Evolutionary conservation across 2,113 vertebrate genomes (phyloP), one percentile per base, ranked within the genome.

Genomic region (Rhinolophus sinicus): DNA sequence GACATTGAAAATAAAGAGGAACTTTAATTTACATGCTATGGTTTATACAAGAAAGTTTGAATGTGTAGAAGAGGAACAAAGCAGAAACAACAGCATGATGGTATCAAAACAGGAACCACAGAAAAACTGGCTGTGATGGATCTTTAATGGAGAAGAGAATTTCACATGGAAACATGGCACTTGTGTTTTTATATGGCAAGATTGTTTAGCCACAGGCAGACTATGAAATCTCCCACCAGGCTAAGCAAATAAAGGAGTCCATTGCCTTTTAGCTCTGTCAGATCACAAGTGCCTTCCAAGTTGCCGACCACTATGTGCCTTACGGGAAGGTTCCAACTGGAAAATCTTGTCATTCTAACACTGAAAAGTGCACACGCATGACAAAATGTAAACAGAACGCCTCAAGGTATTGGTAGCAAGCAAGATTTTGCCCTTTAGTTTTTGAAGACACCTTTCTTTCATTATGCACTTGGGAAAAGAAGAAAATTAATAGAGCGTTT

Each of bases 291-390:
- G 97, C 98, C 98, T 98, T 96, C 98, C 97, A 97, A 98, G 98
- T 97, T 97, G 97, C 93, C 97, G 97, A 83, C 98, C 70, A 95
- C 96, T 47, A 38, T 33, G 77, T 98, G 99, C 99, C 99, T 98
- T 98, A 98, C 98, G 98, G 99, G 99, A 99, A 98, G 81, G 98
- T 98, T 99, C 97, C 98, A 99, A 99, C 99, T 98, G 98, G 97
- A 99, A 94, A 98, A 98, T 98, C 99, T 98, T 99, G 99, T 99
- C 99, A 99, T 98, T 99, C 98, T 98, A 99, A 98, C 99, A 98
- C 99, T 99, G 99, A 99, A 98, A 98, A 99, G 99, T 99, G 99
- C 99, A 99, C 99, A 99, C 98, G 99, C 99, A 98, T 99, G 99
- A 99, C 99, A 99, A 99, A 99, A 98, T 99, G 98, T 98, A 98